Conservation (phyloP, 2,113 vertebrate species). For the Lynx canadensis region DNA sequence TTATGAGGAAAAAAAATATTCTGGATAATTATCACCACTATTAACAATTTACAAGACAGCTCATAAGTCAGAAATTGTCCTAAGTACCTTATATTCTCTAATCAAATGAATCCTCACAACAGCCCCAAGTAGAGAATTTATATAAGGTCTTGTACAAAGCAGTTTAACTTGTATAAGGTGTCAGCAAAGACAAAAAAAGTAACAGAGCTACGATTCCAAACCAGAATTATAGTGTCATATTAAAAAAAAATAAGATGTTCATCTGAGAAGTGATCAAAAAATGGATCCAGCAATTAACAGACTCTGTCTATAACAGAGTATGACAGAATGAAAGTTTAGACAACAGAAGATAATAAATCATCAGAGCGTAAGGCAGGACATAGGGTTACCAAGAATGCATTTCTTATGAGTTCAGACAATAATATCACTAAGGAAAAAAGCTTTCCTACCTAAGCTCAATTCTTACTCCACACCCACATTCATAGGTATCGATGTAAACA, state of each 20-base stretch:
- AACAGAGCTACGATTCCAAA: not conserved
- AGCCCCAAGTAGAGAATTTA: not conserved
- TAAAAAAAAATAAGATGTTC: not conserved
- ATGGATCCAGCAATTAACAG: not conserved
- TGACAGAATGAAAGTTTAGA: slow-evolving; percentile 22
- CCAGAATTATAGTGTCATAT: not conserved
- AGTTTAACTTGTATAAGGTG: not conserved
- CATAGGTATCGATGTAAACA: not conserved
- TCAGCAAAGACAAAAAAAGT: not conserved
- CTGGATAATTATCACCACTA: not conserved
- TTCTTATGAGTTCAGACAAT: not conserved
- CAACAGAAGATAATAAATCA: slow-evolving; percentile 11
- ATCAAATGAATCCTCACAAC: not conserved
- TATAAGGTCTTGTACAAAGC: not conserved
- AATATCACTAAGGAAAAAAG: not conserved
- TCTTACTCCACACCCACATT: not conserved
- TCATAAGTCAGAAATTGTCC: not conserved
- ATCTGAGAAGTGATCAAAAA: not conserved
- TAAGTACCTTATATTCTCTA: not conserved
- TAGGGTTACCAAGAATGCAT: not conserved
- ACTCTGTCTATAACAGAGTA: not conserved
- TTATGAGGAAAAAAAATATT: slow-evolving; percentile 31
- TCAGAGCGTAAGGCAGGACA: not conserved
- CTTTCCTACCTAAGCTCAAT: not conserved
- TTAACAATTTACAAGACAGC: not conserved